Conservation (phyloP, 2,113 vertebrate species). For the Tylochromis polylepis region DNA sequence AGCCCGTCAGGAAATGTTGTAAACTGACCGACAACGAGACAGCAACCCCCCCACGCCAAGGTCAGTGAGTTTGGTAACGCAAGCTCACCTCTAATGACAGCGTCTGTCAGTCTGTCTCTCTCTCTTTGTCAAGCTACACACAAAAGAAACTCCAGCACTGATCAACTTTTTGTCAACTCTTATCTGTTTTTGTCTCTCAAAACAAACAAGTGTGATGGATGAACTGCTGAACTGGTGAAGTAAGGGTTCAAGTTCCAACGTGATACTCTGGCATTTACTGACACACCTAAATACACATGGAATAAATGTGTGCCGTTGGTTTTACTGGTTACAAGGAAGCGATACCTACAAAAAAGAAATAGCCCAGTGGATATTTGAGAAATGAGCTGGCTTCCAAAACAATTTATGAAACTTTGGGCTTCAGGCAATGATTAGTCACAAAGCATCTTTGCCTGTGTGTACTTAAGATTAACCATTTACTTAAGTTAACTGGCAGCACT, state of each 20-base stretch:
- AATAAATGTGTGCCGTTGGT: rapidly evolving
- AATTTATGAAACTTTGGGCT: background rate
- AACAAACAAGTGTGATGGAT: constrained; percentile 11
- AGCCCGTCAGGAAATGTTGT: constrained; percentile 7
- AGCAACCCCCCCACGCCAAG: background rate
- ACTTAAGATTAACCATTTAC: background rate
- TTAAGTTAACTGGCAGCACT: background rate
- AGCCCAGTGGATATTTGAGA: background rate
- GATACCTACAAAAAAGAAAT: background rate
- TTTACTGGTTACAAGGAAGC: no score
- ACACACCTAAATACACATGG: background rate
- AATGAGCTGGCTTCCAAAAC: background rate
- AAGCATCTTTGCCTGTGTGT: background rate
- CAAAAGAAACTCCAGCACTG: background rate
- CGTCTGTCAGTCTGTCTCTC: background rate
- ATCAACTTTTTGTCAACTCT: background rate
- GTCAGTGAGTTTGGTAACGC: constrained; percentile 4
- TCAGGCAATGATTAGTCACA: background rate
- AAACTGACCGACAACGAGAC: constrained; percentile 19
- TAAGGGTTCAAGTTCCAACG: background rate
- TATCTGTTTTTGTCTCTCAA: background rate
- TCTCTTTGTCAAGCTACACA: background rate
- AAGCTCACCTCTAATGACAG: constrained; percentile 16
- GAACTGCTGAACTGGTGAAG: background rate
- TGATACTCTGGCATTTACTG: background rate